Conservation (phyloP, 2,888 invertebrate species). For the Tridacna crocea region DNA sequence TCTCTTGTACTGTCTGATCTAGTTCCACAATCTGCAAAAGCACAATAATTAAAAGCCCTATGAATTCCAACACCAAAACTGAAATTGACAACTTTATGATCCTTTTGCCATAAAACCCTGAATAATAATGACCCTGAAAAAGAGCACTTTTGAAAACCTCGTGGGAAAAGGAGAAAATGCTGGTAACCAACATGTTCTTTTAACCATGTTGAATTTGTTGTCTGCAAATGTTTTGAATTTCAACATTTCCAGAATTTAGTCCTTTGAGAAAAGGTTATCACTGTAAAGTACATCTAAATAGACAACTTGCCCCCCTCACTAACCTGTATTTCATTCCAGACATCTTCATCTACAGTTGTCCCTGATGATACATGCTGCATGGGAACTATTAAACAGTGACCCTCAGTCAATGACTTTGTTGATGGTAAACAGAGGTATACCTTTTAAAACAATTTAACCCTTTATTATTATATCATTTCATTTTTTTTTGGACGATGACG, state of each 20-base stretch:
- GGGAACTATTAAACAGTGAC: constrained; percentile 94
- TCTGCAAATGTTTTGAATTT: not conserved
- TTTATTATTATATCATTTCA: no score
- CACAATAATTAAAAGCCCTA: no score
- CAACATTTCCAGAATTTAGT: not conserved
- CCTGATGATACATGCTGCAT: constrained; percentile 91
- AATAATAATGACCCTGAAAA: no score
- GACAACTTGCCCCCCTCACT: not conserved
- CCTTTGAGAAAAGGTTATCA: not conserved
- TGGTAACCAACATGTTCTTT: no score
- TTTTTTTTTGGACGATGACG: no score
- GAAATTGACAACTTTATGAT: no score
- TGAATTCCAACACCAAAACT: no score
- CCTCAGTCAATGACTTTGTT: constrained; percentile 91
- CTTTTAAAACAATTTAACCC: constrained; percentile 75
- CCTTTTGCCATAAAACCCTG: no score
- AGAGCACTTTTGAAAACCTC: no score
- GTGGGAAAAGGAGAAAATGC: no score
- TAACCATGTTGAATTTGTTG: not conserved
- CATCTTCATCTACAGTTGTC: constrained; percentile 96
- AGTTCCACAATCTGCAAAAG: no score
- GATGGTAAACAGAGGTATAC: constrained; percentile 93
- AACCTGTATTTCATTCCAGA: constrained; percentile 94
- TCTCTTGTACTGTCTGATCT: no score
- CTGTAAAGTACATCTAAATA: not conserved